Base-by-base conservation (phyloP, 2,888 invertebrate species). In the Drosophila cognata region DNA sequence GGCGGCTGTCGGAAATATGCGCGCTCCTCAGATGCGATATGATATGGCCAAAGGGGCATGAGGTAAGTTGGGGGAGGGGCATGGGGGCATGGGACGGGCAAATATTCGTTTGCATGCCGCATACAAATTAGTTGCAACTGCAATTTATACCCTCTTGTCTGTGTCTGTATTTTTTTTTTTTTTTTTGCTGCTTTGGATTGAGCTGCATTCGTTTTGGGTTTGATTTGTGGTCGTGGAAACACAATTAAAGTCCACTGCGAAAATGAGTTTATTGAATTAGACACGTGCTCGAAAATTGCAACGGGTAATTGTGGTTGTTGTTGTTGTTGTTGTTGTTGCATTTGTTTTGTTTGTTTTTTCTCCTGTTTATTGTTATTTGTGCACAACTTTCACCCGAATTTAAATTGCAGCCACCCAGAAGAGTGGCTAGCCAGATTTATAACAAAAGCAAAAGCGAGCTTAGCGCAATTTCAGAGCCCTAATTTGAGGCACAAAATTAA, bases 71-170 rank as follows among this genome's bases (percentile, higher is more conserved):
- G 31, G 31, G 46, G 28, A 51, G 59, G 10, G 38, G 46, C 11
- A 29, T 4, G 29, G 53, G 33, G 25, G 48, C 25, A 29, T 10
- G 28, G 43, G 48, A 41, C 33, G 59, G 31, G 53, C 29, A 48
- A 56, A 75, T 70, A 71, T 79, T 77, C 68, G 86, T 83, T 87
- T 88, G 87, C 90, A 87, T 87, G 90, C 79, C 62, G 75, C 90
- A 81, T 73, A 74, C 77, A 83, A 87, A 87, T 87, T 90, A 90
- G 90, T 82, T 81, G 79, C 84, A 83, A 86, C 86, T 88, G 79
- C 89, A 83, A 85, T 82, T 82, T 89, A 69, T 76, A 68, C 60
- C 63, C 64, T 67, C 71, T 70, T 67, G 60, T 62, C 46, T 59
- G 67, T 53, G 36, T 67, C 55, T 69, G 33, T 33, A 60, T 56